Percentiles rank a stretch among this genome's conserved stretches.
Conservation (phyloP, 64 coral and sea anemone species). For the Montipora cactus region DNA sequence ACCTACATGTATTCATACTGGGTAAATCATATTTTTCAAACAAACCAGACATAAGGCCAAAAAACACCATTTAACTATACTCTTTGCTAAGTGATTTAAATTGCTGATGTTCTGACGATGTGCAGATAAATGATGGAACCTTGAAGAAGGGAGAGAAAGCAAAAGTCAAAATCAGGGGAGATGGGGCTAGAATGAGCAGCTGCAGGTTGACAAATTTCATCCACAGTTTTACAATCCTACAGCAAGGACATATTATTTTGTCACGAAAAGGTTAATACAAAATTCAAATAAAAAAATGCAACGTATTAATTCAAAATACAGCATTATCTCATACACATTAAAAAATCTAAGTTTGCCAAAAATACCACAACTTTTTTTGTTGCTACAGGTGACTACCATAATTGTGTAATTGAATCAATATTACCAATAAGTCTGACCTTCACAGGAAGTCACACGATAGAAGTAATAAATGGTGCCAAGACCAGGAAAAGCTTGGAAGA, state of each 20-base stretch:
- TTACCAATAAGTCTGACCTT: background rate
- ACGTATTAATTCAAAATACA: background rate
- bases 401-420: background rate
- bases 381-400: background rate
- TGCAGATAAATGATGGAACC: background rate
- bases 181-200: conserved; percentile 55
- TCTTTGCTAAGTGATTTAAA: background rate
- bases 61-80: too few relatives aligned
- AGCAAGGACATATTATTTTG: conserved; percentile 48
- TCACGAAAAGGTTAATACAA: conserved; percentile 66
- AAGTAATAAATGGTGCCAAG: conserved; percentile 35
- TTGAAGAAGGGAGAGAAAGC: background rate
- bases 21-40: background rate
- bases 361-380: too few relatives aligned
- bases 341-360: too few relatives aligned
- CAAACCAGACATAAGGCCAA: too few relatives aligned
- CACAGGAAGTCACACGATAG: conserved; percentile 60
- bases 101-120: background rate
- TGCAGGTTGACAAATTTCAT: conserved; percentile 54
- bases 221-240: conserved; percentile 52
- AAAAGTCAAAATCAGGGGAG: conserved; percentile 47
- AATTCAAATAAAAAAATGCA: background rate
- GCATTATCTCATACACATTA: background rate
- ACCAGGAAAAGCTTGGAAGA: too few relatives aligned
- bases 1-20: too few relatives aligned